phyloP scores from a whole-genome alignment of 2,888 invertebrate genomes.

The Tachystola acroxantha region DNA sequence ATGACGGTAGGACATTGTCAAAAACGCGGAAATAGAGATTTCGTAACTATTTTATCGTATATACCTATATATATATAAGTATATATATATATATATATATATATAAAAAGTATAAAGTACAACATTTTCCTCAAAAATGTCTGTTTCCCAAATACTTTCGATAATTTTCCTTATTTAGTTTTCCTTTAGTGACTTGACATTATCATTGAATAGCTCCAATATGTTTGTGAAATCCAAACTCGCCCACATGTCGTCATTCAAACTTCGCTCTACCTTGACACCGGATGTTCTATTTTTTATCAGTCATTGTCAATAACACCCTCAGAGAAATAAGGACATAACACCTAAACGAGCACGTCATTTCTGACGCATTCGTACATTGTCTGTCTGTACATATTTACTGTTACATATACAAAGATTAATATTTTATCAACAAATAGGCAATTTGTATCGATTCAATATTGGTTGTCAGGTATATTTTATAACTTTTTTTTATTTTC shows the following conservation, averaged over 20 bases:
- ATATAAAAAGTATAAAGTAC: too few relatives aligned
- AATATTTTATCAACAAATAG: neutral
- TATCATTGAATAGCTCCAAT: conserved; percentile 10
- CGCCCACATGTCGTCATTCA: conserved; percentile 19
- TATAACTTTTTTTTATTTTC: too few relatives aligned
- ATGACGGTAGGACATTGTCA: too few relatives aligned
- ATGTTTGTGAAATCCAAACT: conserved; percentile 7
- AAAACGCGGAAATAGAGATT: too few relatives aligned
- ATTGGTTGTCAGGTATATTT: neutral
- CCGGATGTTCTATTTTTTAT: conserved; percentile 29
- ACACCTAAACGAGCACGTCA: conserved; percentile 1
- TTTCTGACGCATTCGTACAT: too few relatives aligned
- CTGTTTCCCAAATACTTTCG: neutral
- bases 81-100: too few relatives aligned
- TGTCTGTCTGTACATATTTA: neutral
- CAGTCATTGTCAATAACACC: conserved; percentile 11
- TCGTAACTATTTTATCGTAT: too few relatives aligned
- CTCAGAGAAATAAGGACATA: too few relatives aligned
- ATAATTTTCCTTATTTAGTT: conserved; percentile 1
- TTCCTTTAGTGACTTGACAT: conserved; percentile 4
- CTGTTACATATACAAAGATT: neutral
- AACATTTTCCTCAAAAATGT: too few relatives aligned
- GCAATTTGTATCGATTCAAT: neutral
- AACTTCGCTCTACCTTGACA: conserved; percentile 15
- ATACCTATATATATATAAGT: too few relatives aligned